Evolutionary conservation across 2,113 vertebrate species (phyloP).

Genomic region (Silurus meridionalis): DNA sequence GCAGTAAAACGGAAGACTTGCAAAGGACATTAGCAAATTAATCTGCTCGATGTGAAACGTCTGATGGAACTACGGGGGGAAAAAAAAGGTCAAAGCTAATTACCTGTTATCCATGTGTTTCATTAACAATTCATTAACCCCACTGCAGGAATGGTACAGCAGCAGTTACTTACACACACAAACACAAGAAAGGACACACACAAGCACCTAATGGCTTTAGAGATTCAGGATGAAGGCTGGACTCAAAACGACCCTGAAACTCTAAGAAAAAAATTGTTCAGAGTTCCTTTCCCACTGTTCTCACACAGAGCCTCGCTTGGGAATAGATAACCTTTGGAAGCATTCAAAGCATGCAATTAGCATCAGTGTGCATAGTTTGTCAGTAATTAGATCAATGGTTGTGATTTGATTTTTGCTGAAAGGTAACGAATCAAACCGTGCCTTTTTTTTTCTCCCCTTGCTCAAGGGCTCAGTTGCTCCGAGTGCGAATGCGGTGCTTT

Average conservation of each 20-base stretch:
- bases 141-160: conserved; percentile 40
- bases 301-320: background rate
- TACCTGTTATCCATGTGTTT: conserved; percentile 52
- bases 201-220: background rate
- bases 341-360: conserved; percentile 45
- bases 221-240: background rate
- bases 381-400: conserved; percentile 50
- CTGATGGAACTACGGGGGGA: background rate
- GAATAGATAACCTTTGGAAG: conserved; percentile 40
- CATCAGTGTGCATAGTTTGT: conserved; percentile 33
- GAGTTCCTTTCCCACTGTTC: conserved; percentile 7
- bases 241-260: conserved; percentile 10
- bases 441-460: background rate
- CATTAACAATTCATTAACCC: conserved; percentile 56
- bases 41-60: conserved; percentile 18
- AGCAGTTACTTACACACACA: background rate
- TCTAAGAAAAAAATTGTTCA: conserved; percentile 30
- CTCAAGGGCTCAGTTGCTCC: conserved; percentile 14
- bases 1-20: conserved; percentile 11
- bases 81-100: conserved; percentile 47
- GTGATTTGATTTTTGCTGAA: conserved; percentile 48
- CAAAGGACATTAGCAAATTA: conserved; percentile 27
- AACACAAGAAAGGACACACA: background rate
- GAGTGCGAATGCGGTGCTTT: conserved; percentile 20
- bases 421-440: conserved; percentile 36